Evolutionary conservation across 2,113 vertebrate species (phyloP).

Genomic region (Pelodiscus sinensis): DNA sequence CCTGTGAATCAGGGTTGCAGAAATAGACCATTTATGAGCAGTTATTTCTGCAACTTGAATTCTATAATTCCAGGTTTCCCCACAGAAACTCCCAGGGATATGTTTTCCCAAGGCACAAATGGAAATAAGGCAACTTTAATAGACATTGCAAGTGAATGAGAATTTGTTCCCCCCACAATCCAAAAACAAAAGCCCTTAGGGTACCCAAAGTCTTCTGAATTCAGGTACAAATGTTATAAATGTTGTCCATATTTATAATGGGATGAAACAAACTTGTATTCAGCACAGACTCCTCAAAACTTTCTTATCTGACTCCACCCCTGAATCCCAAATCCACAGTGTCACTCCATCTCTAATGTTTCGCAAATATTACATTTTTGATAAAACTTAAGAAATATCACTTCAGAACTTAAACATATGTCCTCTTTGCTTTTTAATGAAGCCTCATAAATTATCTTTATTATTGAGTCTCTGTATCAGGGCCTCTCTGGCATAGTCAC

Average conservation of each 20-base stretch:
- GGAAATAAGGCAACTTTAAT: not conserved
- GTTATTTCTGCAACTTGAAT: not conserved
- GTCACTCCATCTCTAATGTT: slow-evolving; percentile 11
- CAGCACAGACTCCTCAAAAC: not conserved
- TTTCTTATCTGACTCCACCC: slow-evolving; percentile 30
- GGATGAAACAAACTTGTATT: not conserved
- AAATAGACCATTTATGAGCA: not conserved
- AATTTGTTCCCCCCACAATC: not conserved
- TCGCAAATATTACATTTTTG: slow-evolving; percentile 10
- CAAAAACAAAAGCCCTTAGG: not conserved
- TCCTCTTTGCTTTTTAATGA: not conserved
- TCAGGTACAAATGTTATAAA: not conserved
- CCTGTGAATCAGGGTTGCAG: not conserved
- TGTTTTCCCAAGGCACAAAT: not conserved
- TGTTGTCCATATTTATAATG: not conserved
- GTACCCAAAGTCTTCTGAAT: not conserved
- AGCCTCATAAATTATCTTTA: not conserved
- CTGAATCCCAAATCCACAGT: not conserved
- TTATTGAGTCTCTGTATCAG: not conserved
- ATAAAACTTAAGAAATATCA: slow-evolving; percentile 28
- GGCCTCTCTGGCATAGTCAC: not conserved
- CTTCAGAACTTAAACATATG: not conserved
- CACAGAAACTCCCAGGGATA: not conserved
- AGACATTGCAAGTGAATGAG: not conserved
- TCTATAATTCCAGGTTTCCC: not conserved